Evolutionary conservation across 2,888 invertebrate genomes (phyloP).

Genomic region (Dyspetes luteomarginatus): DNA sequence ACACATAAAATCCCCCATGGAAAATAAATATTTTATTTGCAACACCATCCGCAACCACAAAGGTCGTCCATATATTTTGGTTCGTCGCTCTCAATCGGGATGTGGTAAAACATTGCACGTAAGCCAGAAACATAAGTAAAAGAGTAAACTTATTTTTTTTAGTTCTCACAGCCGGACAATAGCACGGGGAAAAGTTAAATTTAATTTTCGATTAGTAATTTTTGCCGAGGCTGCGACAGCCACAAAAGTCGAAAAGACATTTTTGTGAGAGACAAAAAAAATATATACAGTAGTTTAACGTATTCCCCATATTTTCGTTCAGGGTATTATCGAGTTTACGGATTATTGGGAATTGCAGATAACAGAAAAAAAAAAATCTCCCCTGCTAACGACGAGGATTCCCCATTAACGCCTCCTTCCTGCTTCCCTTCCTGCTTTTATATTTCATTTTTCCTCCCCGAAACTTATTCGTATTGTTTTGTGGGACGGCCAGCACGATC

Average conservation of each 20-base stretch:
- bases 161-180: not conserved
- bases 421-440: not conserved
- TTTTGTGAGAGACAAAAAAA: not conserved
- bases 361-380: no score
- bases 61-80: not conserved
- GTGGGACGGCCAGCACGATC: not conserved
- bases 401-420: not conserved
- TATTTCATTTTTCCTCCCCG: not conserved
- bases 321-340: no score
- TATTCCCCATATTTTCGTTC: no score
- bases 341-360: no score
- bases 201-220: constrained; percentile 23
- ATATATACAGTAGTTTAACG: not conserved
- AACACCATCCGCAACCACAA: not conserved
- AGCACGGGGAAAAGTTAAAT: constrained; percentile 29
- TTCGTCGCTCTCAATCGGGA: not conserved
- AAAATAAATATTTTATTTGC: not conserved
- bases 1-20: not conserved
- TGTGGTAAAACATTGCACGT: not conserved
- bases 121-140: no score
- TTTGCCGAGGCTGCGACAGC: not conserved
- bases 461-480: not conserved
- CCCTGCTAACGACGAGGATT: not conserved
- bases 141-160: not conserved
- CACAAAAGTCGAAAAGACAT: not conserved